Conservation (phyloP, 64 coral and sea anemone species). For the Hydrozoanthus tunicans region DNA sequence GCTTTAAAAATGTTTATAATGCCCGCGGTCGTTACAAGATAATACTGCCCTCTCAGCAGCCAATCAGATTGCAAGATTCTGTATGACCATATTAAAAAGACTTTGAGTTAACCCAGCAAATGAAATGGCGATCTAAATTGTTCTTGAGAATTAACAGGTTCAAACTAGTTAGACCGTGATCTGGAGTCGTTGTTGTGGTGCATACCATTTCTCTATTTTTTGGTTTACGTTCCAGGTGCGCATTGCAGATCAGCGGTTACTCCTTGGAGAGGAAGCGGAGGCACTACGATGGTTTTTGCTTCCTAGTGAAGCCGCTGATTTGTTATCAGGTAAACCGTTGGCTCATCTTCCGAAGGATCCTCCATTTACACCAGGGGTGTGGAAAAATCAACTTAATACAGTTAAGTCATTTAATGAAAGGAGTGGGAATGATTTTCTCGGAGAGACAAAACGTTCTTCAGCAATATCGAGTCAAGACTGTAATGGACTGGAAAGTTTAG, state of each 20-base stretch:
- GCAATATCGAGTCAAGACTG: neutral
- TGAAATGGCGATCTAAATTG: too few species aligned
- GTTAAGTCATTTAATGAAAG: neutral
- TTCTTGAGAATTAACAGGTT: neutral
- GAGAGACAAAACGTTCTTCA: neutral
- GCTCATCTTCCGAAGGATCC: conserved; percentile 49
- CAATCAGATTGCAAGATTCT: too few species aligned
- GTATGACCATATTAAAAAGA: too few species aligned
- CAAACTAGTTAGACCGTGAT: neutral
- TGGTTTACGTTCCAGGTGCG: conserved; percentile 45
- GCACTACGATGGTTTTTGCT: conserved; percentile 88
- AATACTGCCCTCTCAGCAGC: too few species aligned
- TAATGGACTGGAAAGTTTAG: neutral
- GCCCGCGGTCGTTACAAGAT: too few species aligned
- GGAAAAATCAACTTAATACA: neutral
- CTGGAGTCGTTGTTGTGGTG: neutral
- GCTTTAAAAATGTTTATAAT: too few species aligned
- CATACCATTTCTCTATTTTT: neutral
- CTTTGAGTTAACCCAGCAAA: too few species aligned
- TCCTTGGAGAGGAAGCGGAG: conserved; percentile 88
- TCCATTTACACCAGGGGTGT: conserved; percentile 78
- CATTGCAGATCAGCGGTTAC: conserved; percentile 83
- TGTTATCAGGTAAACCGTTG: conserved; percentile 49
- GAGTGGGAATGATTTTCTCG: neutral
- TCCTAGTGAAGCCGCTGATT: conserved; percentile 81